Conservation (phyloP, 1,140 invertebrate genomes). For the Scaptomyza montana region DNA sequence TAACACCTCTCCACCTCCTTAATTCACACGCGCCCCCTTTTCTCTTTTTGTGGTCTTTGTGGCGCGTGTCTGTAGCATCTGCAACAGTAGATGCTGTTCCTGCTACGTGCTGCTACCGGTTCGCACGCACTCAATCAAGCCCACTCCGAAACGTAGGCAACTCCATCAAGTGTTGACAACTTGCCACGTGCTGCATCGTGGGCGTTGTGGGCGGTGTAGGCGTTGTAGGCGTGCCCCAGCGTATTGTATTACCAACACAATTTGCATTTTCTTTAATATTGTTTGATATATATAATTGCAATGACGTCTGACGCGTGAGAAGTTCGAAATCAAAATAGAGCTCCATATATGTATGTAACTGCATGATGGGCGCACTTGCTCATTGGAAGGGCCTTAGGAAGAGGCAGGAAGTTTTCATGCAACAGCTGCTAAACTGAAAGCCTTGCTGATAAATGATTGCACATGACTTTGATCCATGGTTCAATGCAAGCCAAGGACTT, state of each 20-base stretch:
- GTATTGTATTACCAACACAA: slow-evolving; percentile 69
- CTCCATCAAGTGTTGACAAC: slow-evolving; percentile 75
- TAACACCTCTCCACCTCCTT: slow-evolving; percentile 12
- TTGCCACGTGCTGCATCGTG: slow-evolving; percentile 37
- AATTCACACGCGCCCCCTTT: background rate
- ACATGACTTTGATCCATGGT: slow-evolving; percentile 33
- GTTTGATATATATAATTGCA: slow-evolving; percentile 52
- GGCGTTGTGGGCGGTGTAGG: slow-evolving; percentile 6
- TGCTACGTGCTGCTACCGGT: slow-evolving; percentile 4
- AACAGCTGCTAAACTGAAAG: slow-evolving; percentile 11
- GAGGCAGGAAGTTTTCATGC: background rate
- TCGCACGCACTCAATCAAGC: slow-evolving; percentile 66
- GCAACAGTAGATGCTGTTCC: slow-evolving; percentile 10
- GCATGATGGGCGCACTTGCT: no score
- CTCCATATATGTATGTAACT: background rate
- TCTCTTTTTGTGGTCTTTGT: background rate
- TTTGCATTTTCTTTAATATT: slow-evolving; percentile 55
- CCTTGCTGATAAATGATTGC: slow-evolving; percentile 42
- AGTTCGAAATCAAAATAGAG: slow-evolving; percentile 1
- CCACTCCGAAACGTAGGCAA: background rate
- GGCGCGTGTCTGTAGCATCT: slow-evolving; percentile 9
- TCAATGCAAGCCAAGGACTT: slow-evolving; percentile 11
- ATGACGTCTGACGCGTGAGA: slow-evolving; percentile 49
- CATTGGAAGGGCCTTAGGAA: background rate
- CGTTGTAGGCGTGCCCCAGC: slow-evolving; percentile 7